Evolutionary conservation across 2,888 invertebrate genomes (phyloP), one percentile per base, ranked within the genome.

Genomic region (Xestobium rufovillosum): DNA sequence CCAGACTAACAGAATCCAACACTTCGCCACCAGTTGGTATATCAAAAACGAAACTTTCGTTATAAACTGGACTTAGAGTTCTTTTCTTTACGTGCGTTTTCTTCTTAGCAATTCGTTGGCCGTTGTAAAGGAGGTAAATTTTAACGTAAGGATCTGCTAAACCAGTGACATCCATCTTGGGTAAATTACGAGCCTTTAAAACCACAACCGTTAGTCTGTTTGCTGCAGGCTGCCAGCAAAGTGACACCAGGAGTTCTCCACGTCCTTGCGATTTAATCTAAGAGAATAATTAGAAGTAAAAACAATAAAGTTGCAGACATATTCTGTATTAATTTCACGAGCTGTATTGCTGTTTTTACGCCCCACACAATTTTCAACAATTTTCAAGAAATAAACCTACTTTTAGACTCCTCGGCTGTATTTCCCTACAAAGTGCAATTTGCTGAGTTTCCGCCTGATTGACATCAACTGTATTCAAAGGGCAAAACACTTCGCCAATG

Each of bases 61-160:
- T 98, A 75, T 95, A 98, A 37, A 98, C 95, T 1, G 97, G 98
- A 70, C 92, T 94, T 52, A 95, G 72, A 1, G 97, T 97, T 38
- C 95, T 79, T 67, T 95, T 97, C 76, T 96, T 96, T 31, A 97
- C 95, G 65, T 96, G 96, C 0, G 97, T 97, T 74, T 97, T 96
- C 77, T 96, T 96, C 75, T 97, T 98, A 31, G 94, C 91, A 55
- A 97, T 89, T 47, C 96, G 82, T 63, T 96, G 95, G n/a, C 91
- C 90, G 68, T 97, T 94, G 71, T 88, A 94, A 36, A 95, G 73
- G 53, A 97, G 74, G 68, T 97, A 97, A 67, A 98, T 90, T 69
- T 98, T 98, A 31, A 97, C 96, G 68, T 78, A 94, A 39, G 97
- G 97, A 73, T 98, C 97, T 66, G 94, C 94, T 31, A 95, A 74